Evolutionary conservation across 37 sponge, comb jelly and placozoan species (phyloP).

Genomic region (Cliona cf. orientalis): DNA sequence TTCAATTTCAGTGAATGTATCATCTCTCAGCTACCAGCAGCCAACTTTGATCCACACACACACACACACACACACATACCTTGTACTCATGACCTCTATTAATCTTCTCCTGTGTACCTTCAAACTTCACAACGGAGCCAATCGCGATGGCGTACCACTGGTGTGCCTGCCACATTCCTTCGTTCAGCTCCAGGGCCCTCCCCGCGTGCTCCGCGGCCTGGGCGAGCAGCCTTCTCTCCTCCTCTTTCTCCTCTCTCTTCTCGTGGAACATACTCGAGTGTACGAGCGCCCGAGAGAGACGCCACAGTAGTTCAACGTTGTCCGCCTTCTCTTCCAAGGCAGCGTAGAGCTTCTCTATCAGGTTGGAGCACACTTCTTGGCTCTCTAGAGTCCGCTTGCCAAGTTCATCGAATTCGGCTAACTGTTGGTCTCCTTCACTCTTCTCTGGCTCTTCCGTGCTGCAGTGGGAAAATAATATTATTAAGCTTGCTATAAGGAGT

Average conservation of each 20-base stretch:
- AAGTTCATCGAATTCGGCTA: constrained; percentile 47
- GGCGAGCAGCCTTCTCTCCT: constrained; percentile 22
- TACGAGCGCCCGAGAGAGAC: constrained; percentile 39
- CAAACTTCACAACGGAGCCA: constrained; percentile 40
- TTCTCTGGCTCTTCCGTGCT: too few species aligned
- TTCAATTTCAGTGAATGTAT: too few species aligned
- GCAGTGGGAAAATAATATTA: too few species aligned
- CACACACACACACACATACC: too few species aligned
- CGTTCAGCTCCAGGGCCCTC: constrained; percentile 51
- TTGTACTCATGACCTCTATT: constrained; percentile 57
- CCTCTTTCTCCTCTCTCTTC: constrained; percentile 21
- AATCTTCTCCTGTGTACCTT: constrained; percentile 66
- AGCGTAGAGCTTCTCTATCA: constrained; percentile 22
- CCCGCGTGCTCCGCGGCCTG: constrained; percentile 47
- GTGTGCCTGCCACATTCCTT: constrained; percentile 62
- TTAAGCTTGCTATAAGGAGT: too few species aligned
- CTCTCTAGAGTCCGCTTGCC: constrained; percentile 38
- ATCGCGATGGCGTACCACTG: constrained; percentile 68
- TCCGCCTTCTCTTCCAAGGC: constrained; percentile 16
- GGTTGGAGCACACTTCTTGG: constrained; percentile 33
- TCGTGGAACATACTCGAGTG: constrained; percentile 46
- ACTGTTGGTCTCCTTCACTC: too few species aligned
- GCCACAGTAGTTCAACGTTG: constrained; percentile 50
- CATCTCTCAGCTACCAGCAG: too few species aligned
- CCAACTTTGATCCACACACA: too few species aligned